phyloP scores from a whole-genome alignment of 2,888 invertebrate species.

The Ischnus inquisitorius region DNA sequence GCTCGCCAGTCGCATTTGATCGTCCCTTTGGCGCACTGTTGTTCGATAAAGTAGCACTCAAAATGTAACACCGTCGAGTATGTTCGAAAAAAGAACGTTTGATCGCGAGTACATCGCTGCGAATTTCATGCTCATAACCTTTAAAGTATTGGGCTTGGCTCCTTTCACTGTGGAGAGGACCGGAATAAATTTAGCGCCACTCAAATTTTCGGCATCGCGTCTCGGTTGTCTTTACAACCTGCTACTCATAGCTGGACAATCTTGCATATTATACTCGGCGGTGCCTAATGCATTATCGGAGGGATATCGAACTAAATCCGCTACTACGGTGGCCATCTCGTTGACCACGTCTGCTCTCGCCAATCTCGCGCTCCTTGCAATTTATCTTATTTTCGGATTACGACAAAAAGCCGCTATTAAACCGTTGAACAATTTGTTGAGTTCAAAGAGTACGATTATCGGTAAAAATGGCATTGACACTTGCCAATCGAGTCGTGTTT shows the following conservation, averaged over 20 bases:
- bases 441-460: not conserved
- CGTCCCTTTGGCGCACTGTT: too few relatives aligned
- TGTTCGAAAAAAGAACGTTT: too few relatives aligned
- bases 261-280: not conserved
- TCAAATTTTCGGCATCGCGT: not conserved
- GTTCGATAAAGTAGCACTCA: too few relatives aligned
- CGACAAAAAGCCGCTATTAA: conserved; percentile 1
- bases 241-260: not conserved
- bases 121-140: not conserved
- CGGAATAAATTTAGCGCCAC: not conserved
- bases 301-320: not conserved
- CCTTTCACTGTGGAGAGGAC: not conserved
- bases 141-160: conserved; percentile 14
- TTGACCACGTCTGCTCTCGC: not conserved
- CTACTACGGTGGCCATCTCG: not conserved
- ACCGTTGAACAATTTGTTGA: conserved; percentile 11
- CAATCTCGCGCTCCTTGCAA: not conserved
- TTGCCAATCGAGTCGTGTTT: not conserved
- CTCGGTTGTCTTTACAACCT: conserved; percentile 31
- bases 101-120: not conserved
- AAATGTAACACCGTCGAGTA: too few relatives aligned
- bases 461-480: not conserved
- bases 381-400: not conserved
- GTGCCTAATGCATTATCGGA: not conserved
- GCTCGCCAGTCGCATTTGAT: too few relatives aligned